Percentiles rank a stretch among this genome's conserved stretches.
Evolutionary conservation across 2,113 vertebrate species (phyloP).

Genomic region (Vombatus ursinus): DNA sequence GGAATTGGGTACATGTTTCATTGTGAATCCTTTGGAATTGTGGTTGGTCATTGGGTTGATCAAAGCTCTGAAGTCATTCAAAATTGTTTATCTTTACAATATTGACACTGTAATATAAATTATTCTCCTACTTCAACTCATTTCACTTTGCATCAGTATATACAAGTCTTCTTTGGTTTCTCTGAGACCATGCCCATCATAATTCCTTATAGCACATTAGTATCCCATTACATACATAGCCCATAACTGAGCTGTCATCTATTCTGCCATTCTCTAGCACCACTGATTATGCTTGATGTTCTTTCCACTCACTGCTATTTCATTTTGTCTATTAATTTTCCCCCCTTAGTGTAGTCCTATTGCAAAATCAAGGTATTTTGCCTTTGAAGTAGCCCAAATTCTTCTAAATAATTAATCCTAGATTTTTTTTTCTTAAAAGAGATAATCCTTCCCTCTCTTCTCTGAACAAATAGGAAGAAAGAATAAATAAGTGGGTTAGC

Average conservation of each 20-base stretch:
- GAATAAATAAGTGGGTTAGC: background rate
- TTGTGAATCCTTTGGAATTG: background rate
- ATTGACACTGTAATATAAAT: background rate
- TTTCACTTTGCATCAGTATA: background rate
- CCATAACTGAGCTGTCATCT: background rate
- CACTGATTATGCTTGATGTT: background rate
- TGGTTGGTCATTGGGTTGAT: background rate
- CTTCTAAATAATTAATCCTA: background rate
- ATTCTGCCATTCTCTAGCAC: background rate
- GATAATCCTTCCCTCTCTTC: background rate
- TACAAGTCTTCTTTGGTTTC: background rate
- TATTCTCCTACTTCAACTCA: background rate
- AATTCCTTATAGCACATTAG: background rate
- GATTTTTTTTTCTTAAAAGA: background rate
- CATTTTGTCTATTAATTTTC: background rate
- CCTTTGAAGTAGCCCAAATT: background rate
- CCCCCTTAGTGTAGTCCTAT: background rate
- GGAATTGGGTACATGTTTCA: background rate
- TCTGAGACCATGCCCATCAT: background rate
- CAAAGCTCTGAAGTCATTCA: background rate
- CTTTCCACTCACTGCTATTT: background rate
- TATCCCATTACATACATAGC: background rate
- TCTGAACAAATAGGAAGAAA: background rate
- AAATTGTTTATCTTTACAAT: background rate
- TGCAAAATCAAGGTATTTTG: background rate